These are phyloP conservation scores for Lasius fuliginosus DNA, from an alignment of 2,888 invertebrate species.

Conservation along the genomic window DNA sequence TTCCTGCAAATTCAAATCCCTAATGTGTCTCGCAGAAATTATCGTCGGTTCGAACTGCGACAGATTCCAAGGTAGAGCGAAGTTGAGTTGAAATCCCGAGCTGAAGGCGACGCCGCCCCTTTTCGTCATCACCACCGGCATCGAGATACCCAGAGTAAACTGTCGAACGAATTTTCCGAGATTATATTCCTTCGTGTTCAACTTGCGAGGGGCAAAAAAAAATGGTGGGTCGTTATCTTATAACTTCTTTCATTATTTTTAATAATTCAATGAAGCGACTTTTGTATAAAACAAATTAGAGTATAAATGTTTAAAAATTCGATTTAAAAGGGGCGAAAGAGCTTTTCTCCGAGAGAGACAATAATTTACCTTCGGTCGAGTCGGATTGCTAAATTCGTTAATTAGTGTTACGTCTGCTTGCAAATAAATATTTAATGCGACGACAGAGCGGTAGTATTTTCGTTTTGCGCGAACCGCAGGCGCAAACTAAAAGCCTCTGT, in stretches of 20 bases:
- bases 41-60: constrained; percentile 81
- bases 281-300: background rate
- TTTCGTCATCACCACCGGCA: constrained; percentile 81
- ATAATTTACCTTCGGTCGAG: background rate
- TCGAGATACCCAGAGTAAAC: constrained; percentile 81
- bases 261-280: background rate
- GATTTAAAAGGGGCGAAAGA: background rate
- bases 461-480: background rate
- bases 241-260: background rate
- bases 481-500: constrained; percentile 21
- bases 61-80: constrained; percentile 82
- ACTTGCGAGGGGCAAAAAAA: background rate
- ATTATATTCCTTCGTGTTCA: constrained; percentile 12
- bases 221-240: background rate
- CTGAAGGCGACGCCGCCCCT: constrained; percentile 80
- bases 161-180: constrained; percentile 61
- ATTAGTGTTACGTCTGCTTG: background rate
- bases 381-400: background rate
- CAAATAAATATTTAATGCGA: constrained; percentile 42
- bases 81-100: constrained; percentile 84
- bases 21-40: constrained; percentile 77
- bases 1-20: constrained; percentile 80
- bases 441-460: constrained; percentile 21
- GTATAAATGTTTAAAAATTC: background rate
- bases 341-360: background rate